phyloP scores from a whole-genome alignment of 2,113 vertebrate genomes.

The Myanophis thanlyinensis region DNA sequence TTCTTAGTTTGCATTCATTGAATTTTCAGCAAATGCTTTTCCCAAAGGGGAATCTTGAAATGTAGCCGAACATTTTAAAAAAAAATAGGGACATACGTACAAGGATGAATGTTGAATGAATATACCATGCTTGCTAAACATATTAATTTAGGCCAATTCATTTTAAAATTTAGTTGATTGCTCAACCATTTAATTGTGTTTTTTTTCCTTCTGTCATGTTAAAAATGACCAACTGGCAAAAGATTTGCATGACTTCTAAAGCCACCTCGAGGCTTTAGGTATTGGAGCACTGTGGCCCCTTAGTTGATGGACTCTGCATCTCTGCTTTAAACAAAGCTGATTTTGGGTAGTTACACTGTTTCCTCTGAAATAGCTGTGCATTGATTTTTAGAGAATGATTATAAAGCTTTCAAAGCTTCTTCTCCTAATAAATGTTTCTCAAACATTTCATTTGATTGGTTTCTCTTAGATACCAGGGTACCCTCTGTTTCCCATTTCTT shows the following conservation, averaged over 20 bases:
- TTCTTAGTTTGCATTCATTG: conserved; percentile 24
- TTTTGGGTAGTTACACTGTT: conserved; percentile 12
- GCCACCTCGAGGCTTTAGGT: not conserved
- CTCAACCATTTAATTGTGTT: not conserved
- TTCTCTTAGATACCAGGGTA: not conserved
- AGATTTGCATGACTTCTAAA: not conserved
- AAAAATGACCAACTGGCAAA: not conserved
- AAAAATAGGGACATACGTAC: not conserved
- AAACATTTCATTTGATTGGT: conserved; percentile 21
- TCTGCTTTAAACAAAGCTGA: not conserved
- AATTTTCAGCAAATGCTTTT: not conserved
- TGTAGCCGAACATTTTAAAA: not conserved
- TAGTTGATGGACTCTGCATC: not conserved
- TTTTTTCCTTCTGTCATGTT: not conserved
- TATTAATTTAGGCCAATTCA: not conserved
- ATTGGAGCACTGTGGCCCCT: not conserved
- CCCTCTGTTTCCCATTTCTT: not conserved
- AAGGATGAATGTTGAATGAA: not conserved
- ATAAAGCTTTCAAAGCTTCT: conserved; percentile 14
- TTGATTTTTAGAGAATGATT: conserved; percentile 3
- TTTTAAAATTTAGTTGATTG: not conserved
- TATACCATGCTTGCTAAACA: not conserved
- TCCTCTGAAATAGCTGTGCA: conserved; percentile 5
- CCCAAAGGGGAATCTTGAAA: not conserved
- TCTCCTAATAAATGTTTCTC: not conserved